Conservation (phyloP, 1,140 invertebrate genomes). For the Mycetomoellerius zeteki region DNA sequence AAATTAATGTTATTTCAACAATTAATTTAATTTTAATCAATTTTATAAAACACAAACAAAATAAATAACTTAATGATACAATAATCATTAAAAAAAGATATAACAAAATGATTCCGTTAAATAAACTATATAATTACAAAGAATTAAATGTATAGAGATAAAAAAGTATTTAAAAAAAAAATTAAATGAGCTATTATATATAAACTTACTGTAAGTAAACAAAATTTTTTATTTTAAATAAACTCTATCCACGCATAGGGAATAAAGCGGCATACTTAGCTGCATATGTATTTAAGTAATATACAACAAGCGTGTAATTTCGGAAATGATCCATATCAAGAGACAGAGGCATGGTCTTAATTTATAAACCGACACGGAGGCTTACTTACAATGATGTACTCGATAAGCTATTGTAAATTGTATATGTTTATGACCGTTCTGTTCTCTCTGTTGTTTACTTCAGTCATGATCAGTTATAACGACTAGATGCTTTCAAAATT, state of each 20-base stretch:
- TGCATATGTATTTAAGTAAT: too few relatives aligned
- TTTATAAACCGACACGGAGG: too few relatives aligned
- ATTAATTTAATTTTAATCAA: neutral
- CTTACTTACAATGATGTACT: too few relatives aligned
- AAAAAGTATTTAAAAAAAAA: neutral
- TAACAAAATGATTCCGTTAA: neutral
- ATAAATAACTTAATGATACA: neutral
- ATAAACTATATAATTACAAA: neutral
- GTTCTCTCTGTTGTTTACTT: too few relatives aligned
- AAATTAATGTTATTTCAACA: neutral
- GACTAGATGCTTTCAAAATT: too few relatives aligned
- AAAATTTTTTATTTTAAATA: neutral
- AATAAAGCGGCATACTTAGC: too few relatives aligned
- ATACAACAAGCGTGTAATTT: too few relatives aligned
- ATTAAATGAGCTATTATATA: neutral
- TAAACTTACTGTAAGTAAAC: neutral
- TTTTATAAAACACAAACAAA: neutral
- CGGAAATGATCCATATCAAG: too few relatives aligned
- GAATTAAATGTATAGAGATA: neutral
- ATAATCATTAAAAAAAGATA: neutral
- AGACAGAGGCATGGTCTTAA: too few relatives aligned
- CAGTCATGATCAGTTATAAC: too few relatives aligned
- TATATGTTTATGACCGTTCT: too few relatives aligned
- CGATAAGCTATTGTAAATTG: too few relatives aligned
- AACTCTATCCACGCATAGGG: neutral